Evolutionary conservation across 1,140 invertebrate species (phyloP), one percentile per base, ranked within the genome.

Genomic region (Cylas formicarius): DNA sequence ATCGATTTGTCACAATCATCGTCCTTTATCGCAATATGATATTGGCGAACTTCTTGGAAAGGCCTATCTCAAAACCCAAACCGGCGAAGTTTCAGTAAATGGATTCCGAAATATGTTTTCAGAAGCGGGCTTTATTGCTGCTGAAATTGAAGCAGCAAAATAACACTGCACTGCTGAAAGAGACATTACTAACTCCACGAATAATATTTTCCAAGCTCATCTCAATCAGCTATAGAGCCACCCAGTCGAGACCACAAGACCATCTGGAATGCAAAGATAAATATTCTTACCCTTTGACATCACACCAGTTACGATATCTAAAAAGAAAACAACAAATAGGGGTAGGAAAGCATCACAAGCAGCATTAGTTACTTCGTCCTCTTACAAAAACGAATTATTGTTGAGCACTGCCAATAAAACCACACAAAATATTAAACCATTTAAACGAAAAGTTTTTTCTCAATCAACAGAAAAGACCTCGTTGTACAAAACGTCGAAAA

Each of bases 111-210:
- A 28, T 14, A n/a, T 28, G n/a, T 28, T 28, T 28, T 28, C 27
- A 28, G 27, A 28, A 28, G 27, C 27, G 11, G 27, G 16, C 16
- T 28, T 28, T 28, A 28, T 28, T 28, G 27, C 27, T 28, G 27
- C 27, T 14, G 27, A 28, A 28, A 28, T 28, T 11, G 27, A 28
- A 28, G 27, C 27, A 11, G 27, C n/a, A n/a, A n/a, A n/a, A n/a
- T n/a, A n/a, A n/a, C n/a, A 40, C 37, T 28, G 22, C 17, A 27
- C 13, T 16, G 22, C 22, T 20, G 35, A 22, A 23, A 37, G 16
- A 17, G 37, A 17, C 17, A 17, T 14, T 11, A 14, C 8, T 29
- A 27, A 31, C 24, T 10, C 13, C 18, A 13, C 22, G 13, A 18
- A 10, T 14, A 18, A 28, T 7, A 17, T 40, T 9, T 28, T 16